These are phyloP conservation scores for Ia io DNA, from an alignment of 2,113 vertebrate species.

Conservation along the genomic window DNA sequence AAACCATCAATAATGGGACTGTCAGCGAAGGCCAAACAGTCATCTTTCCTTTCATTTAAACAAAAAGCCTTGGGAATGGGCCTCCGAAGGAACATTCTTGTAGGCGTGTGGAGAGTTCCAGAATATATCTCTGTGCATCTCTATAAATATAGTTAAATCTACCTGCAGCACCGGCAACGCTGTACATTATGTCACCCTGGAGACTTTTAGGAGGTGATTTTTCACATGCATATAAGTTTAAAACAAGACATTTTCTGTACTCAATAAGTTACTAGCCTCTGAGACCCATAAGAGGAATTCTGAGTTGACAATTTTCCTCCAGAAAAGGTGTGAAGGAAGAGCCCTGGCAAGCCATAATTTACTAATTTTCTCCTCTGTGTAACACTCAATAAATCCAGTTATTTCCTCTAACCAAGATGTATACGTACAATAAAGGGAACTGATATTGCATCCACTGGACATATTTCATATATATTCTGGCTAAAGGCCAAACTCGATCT, in stretches of 20 bases:
- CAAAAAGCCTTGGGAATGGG: slow-evolving; percentile 19
- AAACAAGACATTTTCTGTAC: slow-evolving; percentile 68
- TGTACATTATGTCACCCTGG: slow-evolving; percentile 62
- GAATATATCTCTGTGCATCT: slow-evolving; percentile 35
- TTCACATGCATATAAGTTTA: slow-evolving; percentile 63
- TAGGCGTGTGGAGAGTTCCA: not conserved
- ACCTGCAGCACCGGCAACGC: slow-evolving; percentile 4
- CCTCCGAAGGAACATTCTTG: slow-evolving; percentile 49
- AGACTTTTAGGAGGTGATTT: slow-evolving; percentile 65
- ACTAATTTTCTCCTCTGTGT: slow-evolving; percentile 52
- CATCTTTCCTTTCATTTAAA: slow-evolving; percentile 58
- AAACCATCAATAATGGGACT: slow-evolving; percentile 31
- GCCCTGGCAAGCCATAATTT: slow-evolving; percentile 52
- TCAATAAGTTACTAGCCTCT: slow-evolving; percentile 67
- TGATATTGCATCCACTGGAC: not conserved
- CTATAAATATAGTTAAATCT: slow-evolving; percentile 62
- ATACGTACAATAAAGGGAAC: slow-evolving; percentile 58
- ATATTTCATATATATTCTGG: slow-evolving; percentile 26
- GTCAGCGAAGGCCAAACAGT: slow-evolving; percentile 16
- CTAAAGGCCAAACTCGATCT: slow-evolving; percentile 3
- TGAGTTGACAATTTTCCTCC: slow-evolving; percentile 64
- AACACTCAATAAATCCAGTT: slow-evolving; percentile 54
- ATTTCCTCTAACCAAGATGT: slow-evolving; percentile 42
- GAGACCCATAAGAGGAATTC: slow-evolving; percentile 71
- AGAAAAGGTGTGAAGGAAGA: slow-evolving; percentile 59